phyloP scores from a whole-genome alignment of 2,113 vertebrate species.

The Aspiorhynchus laticeps region DNA sequence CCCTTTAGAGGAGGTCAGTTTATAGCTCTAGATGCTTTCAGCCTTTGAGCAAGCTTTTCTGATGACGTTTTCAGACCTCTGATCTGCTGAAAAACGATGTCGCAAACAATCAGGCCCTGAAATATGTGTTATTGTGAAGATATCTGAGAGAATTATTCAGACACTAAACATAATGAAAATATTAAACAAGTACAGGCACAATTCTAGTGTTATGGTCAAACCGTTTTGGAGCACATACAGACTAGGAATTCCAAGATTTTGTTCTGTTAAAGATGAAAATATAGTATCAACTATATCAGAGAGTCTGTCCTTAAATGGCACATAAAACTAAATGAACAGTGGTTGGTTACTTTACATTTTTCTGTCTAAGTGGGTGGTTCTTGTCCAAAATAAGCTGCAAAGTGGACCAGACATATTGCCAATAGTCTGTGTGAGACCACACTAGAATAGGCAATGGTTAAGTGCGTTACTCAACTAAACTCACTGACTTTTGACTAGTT shows the following conservation, averaged over 20 bases:
- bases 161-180: background rate
- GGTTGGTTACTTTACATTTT: no score
- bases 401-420: no score
- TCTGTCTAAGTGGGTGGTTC: no score
- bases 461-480: background rate
- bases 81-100: background rate
- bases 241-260: background rate
- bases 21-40: background rate
- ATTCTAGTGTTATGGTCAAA: background rate
- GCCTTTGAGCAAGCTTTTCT: background rate
- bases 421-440: no score
- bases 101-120: background rate
- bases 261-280: no score
- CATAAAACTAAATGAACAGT: no score
- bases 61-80: background rate
- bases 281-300: no score
- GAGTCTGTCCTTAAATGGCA: no score
- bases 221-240: background rate
- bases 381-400: no score
- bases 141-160: background rate
- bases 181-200: background rate
- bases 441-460: no score
- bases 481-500: background rate
- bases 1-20: slow-evolving; percentile 81
- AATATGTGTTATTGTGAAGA: background rate